phyloP scores from a whole-genome alignment of 1,140 invertebrate genomes.

The Drosophila tsacasi region DNA sequence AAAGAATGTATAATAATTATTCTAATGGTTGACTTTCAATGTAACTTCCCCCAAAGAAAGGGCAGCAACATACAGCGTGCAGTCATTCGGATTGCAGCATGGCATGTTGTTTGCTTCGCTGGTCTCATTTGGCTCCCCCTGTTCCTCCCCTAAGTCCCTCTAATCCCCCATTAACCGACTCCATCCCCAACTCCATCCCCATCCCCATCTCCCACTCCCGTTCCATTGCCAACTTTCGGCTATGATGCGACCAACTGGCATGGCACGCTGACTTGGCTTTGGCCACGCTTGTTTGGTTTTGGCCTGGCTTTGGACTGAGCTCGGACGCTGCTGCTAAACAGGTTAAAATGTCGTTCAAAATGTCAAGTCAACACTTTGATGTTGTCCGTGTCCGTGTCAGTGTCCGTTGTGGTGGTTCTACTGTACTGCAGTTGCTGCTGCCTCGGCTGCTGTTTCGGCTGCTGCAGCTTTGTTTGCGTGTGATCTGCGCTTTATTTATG shows the following conservation, averaged over 20 bases:
- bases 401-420: conserved; percentile 50
- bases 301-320: conserved; percentile 47
- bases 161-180: conserved; percentile 38
- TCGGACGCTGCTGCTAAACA: conserved; percentile 74
- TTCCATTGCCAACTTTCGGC: conserved; percentile 49
- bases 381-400: conserved; percentile 72
- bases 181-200: conserved; percentile 8
- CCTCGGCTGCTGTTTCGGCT: conserved; percentile 16
- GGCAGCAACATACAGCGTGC: conserved; percentile 66
- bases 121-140: conserved; percentile 69
- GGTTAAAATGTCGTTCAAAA: conserved; percentile 84
- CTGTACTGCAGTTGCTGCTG: conserved; percentile 19
- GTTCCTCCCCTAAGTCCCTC: conserved; percentile 15
- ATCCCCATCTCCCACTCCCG: neutral
- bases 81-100: conserved; percentile 79
- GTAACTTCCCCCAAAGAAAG: conserved; percentile 26
- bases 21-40: no score
- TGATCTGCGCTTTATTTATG: conserved; percentile 82
- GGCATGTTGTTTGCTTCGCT: conserved; percentile 82
- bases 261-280: conserved; percentile 69
- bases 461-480: conserved; percentile 73
- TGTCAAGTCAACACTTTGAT: conserved; percentile 84
- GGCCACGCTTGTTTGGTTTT: conserved; percentile 80
- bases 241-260: conserved; percentile 67
- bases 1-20: no score